Percentiles rank a stretch among this genome's conserved stretches.
Evolutionary conservation across 2,113 vertebrate genomes (phyloP).

Genomic region (Dascyllus trimaculatus): DNA sequence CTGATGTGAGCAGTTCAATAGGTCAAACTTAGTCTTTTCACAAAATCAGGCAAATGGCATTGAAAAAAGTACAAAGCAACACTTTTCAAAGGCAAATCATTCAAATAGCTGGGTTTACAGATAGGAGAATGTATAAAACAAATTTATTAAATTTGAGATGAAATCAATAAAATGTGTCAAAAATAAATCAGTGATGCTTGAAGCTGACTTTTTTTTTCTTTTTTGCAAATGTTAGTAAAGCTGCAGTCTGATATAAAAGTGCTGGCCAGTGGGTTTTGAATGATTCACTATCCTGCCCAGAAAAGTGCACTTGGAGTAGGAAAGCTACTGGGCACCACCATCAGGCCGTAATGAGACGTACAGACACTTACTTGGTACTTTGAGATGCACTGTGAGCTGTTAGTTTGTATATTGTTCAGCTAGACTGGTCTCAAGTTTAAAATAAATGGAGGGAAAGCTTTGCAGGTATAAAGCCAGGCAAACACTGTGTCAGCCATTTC

Average conservation of each 20-base stretch:
- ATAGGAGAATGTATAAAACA: slow-evolving; percentile 27
- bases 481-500: slow-evolving; percentile 54
- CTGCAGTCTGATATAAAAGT: slow-evolving; percentile 79
- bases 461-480: slow-evolving; percentile 61
- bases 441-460: slow-evolving; percentile 31
- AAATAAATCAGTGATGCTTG: slow-evolving; percentile 33
- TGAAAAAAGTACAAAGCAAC: slow-evolving; percentile 64
- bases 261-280: slow-evolving; percentile 68
- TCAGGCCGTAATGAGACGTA: slow-evolving; percentile 63
- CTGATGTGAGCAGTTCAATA: slow-evolving; percentile 76
- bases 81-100: slow-evolving; percentile 65
- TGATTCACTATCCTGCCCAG: slow-evolving; percentile 73
- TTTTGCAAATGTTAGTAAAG: slow-evolving; percentile 76
- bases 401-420: slow-evolving; percentile 40
- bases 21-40: slow-evolving; percentile 56
- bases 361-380: slow-evolving; percentile 60
- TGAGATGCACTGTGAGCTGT: slow-evolving; percentile 51
- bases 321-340: slow-evolving; percentile 78
- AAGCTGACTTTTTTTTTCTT: slow-evolving; percentile 31
- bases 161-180: slow-evolving; percentile 32
- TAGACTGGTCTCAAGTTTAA: slow-evolving; percentile 23
- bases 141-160: slow-evolving; percentile 22
- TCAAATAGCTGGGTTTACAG: slow-evolving; percentile 56
- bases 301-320: slow-evolving; percentile 85
- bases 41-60: slow-evolving; percentile 52